Base-by-base conservation (phyloP, 2,797 vertebrate species). In the Halcyon smyrnensis region DNA sequence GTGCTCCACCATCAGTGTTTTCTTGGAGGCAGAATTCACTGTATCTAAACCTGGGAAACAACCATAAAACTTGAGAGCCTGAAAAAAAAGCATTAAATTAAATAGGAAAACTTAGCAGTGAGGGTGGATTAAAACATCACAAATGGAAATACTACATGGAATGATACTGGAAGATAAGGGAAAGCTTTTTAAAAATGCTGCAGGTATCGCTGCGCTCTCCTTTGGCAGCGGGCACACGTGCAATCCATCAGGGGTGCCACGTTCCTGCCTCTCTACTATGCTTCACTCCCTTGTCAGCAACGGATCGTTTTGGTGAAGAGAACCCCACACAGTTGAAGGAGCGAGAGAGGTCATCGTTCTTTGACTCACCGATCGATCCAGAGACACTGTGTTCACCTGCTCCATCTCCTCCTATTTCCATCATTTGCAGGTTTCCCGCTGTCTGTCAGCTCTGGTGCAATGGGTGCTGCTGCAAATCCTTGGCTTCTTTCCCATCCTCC, bases 201-300 rank as follows among this genome's bases (percentile, higher is more conserved):
- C n/a, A 60, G 39, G 45, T 32, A 8, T 50, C 39, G 8, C 23
- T 3, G 3, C 16, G 1, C 39, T 36, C 32, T 34, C 21, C 64
- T 78, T 60, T 27, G 69, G 75, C 76, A 73, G 32, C 0, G 0
- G 30, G 53, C 62, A 36, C 28, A 17, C 0, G 1, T 28, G 23
- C 6, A 10, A 0, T 57, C 78, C 37, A 7, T 65, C 41, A n/a
- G 46, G 68, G 19, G 23, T 85, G 76, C 87, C 71, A 34, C 37
- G 37, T 74, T 54, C 7, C 62, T 64, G 36, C 43, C 21, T 83
- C 67, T 25, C 56, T 50, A 48, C 63, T 45, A 43, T 24, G 5
- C 76, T 92, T 68, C 32, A 4, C 60, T 91, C 5, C 6, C 59
- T 67, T 63, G 24, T 17, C 77, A 71, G 39, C 68, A 86, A 11